Evolutionary conservation across 1,140 invertebrate species (phyloP), one percentile per base, ranked within the genome.

Genomic region (Stegodyphus mimosarum): DNA sequence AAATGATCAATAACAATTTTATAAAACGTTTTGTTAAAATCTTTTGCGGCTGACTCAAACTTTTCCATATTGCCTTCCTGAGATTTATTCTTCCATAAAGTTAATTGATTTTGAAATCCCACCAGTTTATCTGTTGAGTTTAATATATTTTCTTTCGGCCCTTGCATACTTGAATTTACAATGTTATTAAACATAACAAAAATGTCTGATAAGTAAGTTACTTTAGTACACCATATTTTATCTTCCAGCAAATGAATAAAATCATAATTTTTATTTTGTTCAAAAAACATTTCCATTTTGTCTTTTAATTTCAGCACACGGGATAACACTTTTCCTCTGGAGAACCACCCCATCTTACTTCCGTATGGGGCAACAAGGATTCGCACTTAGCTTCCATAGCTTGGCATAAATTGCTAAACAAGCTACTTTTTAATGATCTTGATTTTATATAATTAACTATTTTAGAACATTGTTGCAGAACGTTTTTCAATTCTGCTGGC

Each of bases 361-460:
- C 71, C 49, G 80, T 88, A 83, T 88, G 83, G n/a, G 86, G 76
- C 51, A 88, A 17, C 48, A 88, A 76, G 15, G 71, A 71, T 69
- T 77, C 70, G 66, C 88, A 83, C n/a, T 83, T 87, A 80, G 55
- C n/a, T 80, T 87, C 72, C 86, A 86, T 88, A 18, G 85, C 72
- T 83, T 87, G 76, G 83, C 81, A 88, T 50, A 87, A 55, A 79
- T 87, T 53, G 74, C 73, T 86, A 74, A 88, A 88, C 17, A 88
- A 55, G 6, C 78, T 67, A 64, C 70, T 79, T 48, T 88, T 85
- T 77, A 84, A 87, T 55, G 75, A 72, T 72, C 52, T 48, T 17
- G 86, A 67, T 73, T 88, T 88, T 15, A 88, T 77, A 53, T 60
- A 86, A 86, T 88, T 87, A 64, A 88, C 87, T 18, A 88, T 86